phyloP scores from a whole-genome alignment of 2,797 vertebrate species.

The Rhinogobio ventralis region DNA sequence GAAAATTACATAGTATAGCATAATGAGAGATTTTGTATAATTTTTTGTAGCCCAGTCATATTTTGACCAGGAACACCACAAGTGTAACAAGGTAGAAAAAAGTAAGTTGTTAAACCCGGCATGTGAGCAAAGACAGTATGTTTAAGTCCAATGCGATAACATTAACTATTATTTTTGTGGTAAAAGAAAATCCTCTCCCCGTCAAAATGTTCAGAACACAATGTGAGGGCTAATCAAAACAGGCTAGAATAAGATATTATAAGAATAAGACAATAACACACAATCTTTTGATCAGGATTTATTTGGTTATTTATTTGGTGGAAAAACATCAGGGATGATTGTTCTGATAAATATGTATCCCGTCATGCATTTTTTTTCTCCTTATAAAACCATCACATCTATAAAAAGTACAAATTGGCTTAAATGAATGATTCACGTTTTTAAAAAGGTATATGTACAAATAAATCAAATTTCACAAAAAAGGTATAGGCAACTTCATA shows the following conservation, averaged over 20 bases:
- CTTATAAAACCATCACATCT: neutral
- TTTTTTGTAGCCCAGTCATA: no score
- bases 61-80: no score
- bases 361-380: slow-evolving; percentile 24
- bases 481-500: slow-evolving; percentile 3
- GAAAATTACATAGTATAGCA: no score
- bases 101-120: no score
- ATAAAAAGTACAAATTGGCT: neutral
- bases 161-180: neutral
- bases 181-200: no score
- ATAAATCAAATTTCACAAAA: slow-evolving; percentile 8
- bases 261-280: neutral
- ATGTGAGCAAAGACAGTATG: neutral
- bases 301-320: neutral
- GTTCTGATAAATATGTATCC: neutral
- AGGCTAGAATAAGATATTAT: neutral
- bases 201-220: no score
- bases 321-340: neutral
- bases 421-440: neutral
- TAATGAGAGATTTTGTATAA: no score
- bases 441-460: slow-evolving; percentile 31
- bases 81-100: no score
- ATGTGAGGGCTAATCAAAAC: no score
- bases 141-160: neutral
- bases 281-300: neutral